Conservation (phyloP, 2,888 invertebrate genomes). For the Drosophila leonis region DNA sequence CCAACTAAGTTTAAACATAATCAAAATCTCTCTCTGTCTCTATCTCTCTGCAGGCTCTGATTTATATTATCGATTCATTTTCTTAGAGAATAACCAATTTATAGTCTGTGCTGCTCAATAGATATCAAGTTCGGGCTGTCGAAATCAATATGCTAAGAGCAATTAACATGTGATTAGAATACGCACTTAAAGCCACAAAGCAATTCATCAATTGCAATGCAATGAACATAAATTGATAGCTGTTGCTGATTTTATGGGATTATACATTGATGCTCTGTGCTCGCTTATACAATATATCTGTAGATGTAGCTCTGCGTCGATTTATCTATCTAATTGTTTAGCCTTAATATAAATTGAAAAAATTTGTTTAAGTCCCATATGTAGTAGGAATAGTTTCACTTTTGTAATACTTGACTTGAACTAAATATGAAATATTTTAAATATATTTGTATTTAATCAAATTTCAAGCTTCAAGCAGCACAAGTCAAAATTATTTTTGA, state of each 20-base stretch:
- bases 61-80: slow-evolving; percentile 9
- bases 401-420: no score
- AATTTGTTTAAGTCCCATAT: no score
- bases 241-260: neutral
- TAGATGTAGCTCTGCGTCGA: neutral
- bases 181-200: neutral
- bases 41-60: neutral
- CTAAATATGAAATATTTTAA: no score
- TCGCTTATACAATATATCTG: neutral
- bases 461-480: no score
- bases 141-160: slow-evolving; percentile 3
- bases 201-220: neutral
- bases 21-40: slow-evolving; percentile 6
- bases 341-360: neutral
- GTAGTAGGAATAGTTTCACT: no score
- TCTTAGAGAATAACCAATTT: slow-evolving; percentile 3
- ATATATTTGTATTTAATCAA: no score
- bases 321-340: no score
- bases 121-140: neutral
- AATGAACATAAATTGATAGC: neutral
- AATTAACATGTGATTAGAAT: slow-evolving; percentile 3
- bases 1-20: slow-evolving; percentile 21
- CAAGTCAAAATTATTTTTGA: no score
- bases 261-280: no score
- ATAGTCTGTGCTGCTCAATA: neutral